phyloP scores from a whole-genome alignment of 2,113 vertebrate genomes.

The Gracilinanus agilis region DNA sequence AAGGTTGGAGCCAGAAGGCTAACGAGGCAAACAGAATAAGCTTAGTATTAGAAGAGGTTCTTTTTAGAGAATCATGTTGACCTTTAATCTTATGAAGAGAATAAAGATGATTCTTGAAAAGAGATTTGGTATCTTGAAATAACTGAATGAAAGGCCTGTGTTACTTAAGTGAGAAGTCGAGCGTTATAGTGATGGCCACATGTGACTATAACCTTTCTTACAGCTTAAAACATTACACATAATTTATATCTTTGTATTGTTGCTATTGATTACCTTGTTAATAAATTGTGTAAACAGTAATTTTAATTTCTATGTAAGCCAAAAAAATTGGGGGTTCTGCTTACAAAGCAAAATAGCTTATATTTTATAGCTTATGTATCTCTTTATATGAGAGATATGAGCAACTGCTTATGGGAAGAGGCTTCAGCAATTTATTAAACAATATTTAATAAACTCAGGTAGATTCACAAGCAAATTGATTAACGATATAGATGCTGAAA shows the following conservation, averaged over 20 bases:
- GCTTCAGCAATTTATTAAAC: not conserved
- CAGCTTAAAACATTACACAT: not conserved
- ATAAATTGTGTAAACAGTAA: not conserved
- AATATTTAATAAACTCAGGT: not conserved
- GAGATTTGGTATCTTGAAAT: not conserved
- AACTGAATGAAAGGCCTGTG: not conserved
- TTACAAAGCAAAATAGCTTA: not conserved
- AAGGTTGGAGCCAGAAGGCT: not conserved
- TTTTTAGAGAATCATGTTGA: not conserved
- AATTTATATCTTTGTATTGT: not conserved
- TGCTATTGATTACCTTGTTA: not conserved
- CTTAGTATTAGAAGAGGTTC: not conserved
- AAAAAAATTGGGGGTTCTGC: not conserved
- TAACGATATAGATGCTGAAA: not conserved
- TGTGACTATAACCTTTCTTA: not conserved
- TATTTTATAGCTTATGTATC: no score
- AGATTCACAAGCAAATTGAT: not conserved
- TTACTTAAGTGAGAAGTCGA: not conserved
- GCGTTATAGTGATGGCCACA: not conserved
- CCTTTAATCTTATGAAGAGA: not conserved
- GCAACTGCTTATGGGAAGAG: not conserved
- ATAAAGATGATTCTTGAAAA: not conserved
- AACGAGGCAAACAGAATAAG: not conserved
- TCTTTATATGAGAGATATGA: not conserved
- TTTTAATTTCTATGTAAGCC: not conserved